Base-by-base conservation (phyloP, 2,797 vertebrate species). In the Capromys pilorides region DNA sequence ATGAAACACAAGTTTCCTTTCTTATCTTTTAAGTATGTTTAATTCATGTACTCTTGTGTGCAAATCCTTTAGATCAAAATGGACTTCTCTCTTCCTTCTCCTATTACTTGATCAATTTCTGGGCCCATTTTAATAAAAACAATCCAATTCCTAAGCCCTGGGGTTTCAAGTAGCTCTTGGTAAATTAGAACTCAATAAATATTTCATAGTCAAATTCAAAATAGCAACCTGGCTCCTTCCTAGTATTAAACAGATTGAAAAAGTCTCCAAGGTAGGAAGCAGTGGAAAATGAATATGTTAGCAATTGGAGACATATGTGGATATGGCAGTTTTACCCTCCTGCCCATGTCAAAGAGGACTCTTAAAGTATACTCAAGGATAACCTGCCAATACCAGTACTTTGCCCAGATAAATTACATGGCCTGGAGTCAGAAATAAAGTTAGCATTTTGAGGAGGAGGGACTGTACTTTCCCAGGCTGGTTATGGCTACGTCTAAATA, bases 291-390 rank as follows among this genome's bases (percentile, higher is more conserved):
- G 93, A 94, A n/a, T 81, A 90, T 88, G 39, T 39, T 54, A 67
- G 89, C 94, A 96, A 96, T 96, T 95, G 95, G 96, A 97, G 94
- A 96, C 97, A 97, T 81, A 88, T 97, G 96, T 90, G 95, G 81
- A 12, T 77, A n/a, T 28, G 78, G 91, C 10, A 80, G 62, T 59
- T 90, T 69, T 78, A 95, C 54, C 67, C 94, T 96, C 89, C n/a
- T 78, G 83, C 85, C 49, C 89, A 1, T 79, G 79, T 82, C 87
- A 93, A 84, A 88, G 95, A 93, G 94, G 86, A 82, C 89, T 94
- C 91, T 93, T 75, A 80, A 80, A 71, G 67, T 54, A 39, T 59
- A 84, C 71, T 82, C 78, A 88, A 33, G 64, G 67, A 51, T 80
- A 79, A 91, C 75, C 94, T 92, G 94, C 93, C 93, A 96, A 75